A percentile compares a stretch with the other conserved stretches of the same genome.
Evolutionary conservation across 2,888 invertebrate genomes (phyloP).

Genomic region (Meteorus colon): DNA sequence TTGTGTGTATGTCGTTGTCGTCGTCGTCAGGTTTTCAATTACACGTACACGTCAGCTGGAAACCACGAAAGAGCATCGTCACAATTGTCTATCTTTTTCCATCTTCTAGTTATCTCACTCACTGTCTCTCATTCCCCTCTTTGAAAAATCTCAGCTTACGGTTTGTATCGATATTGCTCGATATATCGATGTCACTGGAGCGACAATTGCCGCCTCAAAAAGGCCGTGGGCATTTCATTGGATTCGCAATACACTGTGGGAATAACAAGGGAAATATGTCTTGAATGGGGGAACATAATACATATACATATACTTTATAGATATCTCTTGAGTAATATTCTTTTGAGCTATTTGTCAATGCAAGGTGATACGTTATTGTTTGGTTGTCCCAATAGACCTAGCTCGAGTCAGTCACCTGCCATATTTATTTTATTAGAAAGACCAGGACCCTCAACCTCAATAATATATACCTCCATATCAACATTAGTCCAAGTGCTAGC

Average conservation of each 20-base stretch:
- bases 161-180: constrained; percentile 35
- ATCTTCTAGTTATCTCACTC: not conserved
- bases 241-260: constrained; percentile 26
- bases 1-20: not conserved
- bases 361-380: constrained; percentile 36
- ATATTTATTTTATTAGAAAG: not conserved
- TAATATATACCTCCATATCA: not conserved
- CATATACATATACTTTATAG: not conserved
- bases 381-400: constrained; percentile 1
- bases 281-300: constrained; percentile 2
- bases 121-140: not conserved
- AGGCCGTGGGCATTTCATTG: constrained; percentile 32
- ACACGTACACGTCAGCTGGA: constrained; percentile 36
- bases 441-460: not conserved
- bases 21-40: constrained; percentile 33
- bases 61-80: constrained; percentile 41
- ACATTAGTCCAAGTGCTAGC: not conserved
- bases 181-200: constrained; percentile 34
- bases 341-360: not conserved
- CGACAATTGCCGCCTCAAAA: constrained; percentile 29
- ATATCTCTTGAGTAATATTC: not conserved
- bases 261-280: not conserved
- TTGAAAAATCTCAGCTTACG: constrained; percentile 42
- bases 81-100: not conserved
- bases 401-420: constrained; percentile 17